Evolutionary conservation across 2,888 invertebrate genomes (phyloP).

Genomic region (Rhabditophanes sp.): DNA sequence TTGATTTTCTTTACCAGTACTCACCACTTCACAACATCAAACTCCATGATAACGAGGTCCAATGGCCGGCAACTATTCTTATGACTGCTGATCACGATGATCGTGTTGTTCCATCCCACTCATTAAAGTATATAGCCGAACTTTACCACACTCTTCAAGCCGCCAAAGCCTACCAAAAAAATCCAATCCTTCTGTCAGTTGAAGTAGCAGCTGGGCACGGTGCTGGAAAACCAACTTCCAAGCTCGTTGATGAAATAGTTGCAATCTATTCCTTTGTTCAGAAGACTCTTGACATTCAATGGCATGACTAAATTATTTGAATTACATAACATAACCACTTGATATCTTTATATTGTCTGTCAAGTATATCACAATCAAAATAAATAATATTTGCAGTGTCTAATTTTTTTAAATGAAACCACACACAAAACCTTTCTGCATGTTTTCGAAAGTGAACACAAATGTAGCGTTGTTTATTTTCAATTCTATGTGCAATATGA

Average conservation of each 20-base stretch:
- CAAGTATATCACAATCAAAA: too few relatives aligned
- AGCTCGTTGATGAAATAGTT: slow-evolving; percentile 61
- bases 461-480: too few relatives aligned
- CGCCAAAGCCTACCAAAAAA: slow-evolving; percentile 49
- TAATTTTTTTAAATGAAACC: too few relatives aligned
- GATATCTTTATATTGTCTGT: too few relatives aligned
- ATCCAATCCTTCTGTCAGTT: slow-evolving; percentile 71
- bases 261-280: slow-evolving; percentile 73
- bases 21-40: slow-evolving; percentile 83
- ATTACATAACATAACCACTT: too few relatives aligned
- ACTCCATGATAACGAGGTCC: slow-evolving; percentile 50
- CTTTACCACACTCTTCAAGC: slow-evolving; percentile 57
- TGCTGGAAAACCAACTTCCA: slow-evolving; percentile 81
- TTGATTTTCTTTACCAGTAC: slow-evolving; percentile 63
- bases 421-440: too few relatives aligned
- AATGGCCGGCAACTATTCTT: slow-evolving; percentile 78
- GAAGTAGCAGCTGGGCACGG: slow-evolving; percentile 95
- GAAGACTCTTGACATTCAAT: slow-evolving; percentile 58
- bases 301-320: too few relatives aligned
- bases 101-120: slow-evolving; percentile 89
- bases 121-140: slow-evolving; percentile 78
- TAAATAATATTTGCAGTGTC: too few relatives aligned
- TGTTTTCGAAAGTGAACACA: too few relatives aligned
- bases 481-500: too few relatives aligned
- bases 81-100: slow-evolving; percentile 97